Conservation (phyloP, 1,140 invertebrate genomes). For the Lamellibrachia luymesi region DNA sequence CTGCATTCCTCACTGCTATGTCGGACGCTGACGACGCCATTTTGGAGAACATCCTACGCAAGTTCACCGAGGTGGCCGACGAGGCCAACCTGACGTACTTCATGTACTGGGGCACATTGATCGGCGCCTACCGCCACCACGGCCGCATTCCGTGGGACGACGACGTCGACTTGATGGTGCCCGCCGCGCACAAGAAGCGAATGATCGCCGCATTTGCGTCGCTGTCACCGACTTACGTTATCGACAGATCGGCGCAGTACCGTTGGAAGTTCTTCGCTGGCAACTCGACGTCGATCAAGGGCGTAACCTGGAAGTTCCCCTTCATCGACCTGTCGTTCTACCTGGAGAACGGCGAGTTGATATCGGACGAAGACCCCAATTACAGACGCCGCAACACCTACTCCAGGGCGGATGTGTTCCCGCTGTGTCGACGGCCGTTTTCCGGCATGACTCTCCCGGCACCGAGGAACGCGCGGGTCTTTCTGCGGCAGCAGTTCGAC, state of each 20-base stretch:
- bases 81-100: constrained; percentile 37
- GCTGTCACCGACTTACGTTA: not conserved
- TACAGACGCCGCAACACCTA: not conserved
- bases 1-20: not conserved
- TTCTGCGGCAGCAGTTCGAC: not conserved
- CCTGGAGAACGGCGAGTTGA: not conserved
- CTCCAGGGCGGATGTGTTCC: not conserved
- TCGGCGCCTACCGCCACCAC: constrained; percentile 42
- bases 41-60: not conserved
- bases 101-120: constrained; percentile 41
- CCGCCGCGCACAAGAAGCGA: constrained; percentile 28
- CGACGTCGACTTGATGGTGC: constrained; percentile 45
- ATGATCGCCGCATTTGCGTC: not conserved
- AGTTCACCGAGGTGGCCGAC: constrained; percentile 26
- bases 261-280: not conserved
- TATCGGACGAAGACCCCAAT: not conserved
- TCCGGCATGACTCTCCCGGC: not conserved
- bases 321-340: constrained; percentile 17
- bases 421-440: not conserved
- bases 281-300: not conserved
- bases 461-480: not conserved
- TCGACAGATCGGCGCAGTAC: not conserved
- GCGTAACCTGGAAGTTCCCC: not conserved
- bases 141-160: constrained; percentile 50
- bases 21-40: not conserved